Conservation (phyloP, 1,140 invertebrate species). For the Micrasema longulum region DNA sequence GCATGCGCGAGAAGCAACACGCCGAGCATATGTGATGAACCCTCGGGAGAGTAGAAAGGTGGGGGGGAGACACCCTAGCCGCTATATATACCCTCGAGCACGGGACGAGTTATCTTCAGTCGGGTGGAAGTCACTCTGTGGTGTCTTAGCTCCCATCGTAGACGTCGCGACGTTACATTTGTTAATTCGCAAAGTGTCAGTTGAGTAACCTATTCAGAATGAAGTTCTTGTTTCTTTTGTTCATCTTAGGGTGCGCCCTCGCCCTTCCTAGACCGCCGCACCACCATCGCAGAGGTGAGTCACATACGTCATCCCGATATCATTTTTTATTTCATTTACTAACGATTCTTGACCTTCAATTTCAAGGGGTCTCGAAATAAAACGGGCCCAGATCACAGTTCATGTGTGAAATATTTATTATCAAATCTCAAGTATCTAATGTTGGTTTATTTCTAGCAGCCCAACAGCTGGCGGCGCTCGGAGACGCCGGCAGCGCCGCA, state of each 20-base stretch:
- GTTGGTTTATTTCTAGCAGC: no score
- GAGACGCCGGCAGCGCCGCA: slow-evolving; percentile 33
- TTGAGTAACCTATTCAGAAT: slow-evolving; percentile 21
- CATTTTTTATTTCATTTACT: no score
- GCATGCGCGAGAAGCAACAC: slow-evolving; percentile 52
- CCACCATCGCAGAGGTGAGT: slow-evolving; percentile 37
- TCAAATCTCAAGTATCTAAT: not conserved
- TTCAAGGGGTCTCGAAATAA: no score
- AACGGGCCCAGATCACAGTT: no score
- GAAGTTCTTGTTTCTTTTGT: slow-evolving; percentile 46
- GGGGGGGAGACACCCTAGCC: slow-evolving; percentile 38
- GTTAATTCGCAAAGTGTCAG: slow-evolving; percentile 32
- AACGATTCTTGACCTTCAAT: no score
- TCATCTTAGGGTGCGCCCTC: slow-evolving; percentile 48
- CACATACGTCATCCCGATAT: no score
- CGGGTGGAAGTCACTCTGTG: slow-evolving; percentile 52
- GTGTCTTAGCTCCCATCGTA: slow-evolving; percentile 54
- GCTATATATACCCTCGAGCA: slow-evolving; percentile 44
- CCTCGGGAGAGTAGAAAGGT: slow-evolving; percentile 37
- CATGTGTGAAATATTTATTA: not conserved
- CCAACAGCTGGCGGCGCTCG: slow-evolving; percentile 41
- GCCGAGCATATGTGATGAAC: slow-evolving; percentile 51
- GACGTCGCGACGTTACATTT: slow-evolving; percentile 31
- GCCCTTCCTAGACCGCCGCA: slow-evolving; percentile 40
- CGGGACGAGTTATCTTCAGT: slow-evolving; percentile 46